Conservation (phyloP, 2,797 vertebrate species). For the Caiman crocodilus region DNA sequence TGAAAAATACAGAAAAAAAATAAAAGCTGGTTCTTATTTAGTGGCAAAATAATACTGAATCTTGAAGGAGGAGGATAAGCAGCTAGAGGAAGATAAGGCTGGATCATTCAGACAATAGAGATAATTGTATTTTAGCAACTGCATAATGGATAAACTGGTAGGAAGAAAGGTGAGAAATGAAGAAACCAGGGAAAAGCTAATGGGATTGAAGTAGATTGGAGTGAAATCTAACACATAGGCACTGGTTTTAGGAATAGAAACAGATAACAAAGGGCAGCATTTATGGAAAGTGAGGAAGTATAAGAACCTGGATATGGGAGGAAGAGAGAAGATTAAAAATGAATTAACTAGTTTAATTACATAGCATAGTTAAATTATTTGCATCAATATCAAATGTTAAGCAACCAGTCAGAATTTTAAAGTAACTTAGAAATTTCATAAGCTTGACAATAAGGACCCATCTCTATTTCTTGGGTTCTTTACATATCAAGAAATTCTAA, state of each 20-base stretch:
- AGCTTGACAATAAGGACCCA: background rate
- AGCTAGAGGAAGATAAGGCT: background rate
- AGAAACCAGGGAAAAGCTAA: background rate
- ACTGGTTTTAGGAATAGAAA: background rate
- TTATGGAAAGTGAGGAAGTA: background rate
- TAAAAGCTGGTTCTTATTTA: background rate
- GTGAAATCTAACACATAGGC: background rate
- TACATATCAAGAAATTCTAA: background rate
- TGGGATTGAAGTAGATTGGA: background rate
- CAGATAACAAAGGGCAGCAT: background rate
- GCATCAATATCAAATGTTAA: background rate
- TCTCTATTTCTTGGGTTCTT: background rate
- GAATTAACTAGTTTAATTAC: background rate
- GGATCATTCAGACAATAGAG: background rate
- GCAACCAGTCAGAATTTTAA: background rate
- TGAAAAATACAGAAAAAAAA: accelerated
- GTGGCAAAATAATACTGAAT: background rate
- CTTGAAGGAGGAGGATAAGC: background rate
- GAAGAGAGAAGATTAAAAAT: background rate
- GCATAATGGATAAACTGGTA: background rate
- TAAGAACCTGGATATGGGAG: background rate
- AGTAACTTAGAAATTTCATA: background rate
- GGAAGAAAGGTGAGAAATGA: background rate
- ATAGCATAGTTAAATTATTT: background rate
- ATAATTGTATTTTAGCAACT: background rate